Evolutionary conservation across 1,140 invertebrate genomes (phyloP).

Genomic region (Aporrectodea caliginosa): DNA sequence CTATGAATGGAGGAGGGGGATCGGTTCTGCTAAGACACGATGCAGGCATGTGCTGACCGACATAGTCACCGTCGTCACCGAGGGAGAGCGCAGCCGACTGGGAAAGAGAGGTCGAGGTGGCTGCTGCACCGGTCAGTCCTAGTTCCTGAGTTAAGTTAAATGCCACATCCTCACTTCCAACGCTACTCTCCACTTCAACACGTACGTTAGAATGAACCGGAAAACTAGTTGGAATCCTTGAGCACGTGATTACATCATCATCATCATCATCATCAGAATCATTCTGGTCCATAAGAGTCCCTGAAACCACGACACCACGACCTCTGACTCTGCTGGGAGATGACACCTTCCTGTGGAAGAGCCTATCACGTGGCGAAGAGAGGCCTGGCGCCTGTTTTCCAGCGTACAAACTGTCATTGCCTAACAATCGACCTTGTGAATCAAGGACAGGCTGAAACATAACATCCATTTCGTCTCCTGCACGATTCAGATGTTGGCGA

Average conservation of each 20-base stretch:
- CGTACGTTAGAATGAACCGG: constrained; percentile 8
- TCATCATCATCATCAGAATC: not conserved
- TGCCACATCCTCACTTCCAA: constrained; percentile 11
- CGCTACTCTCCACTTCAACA: constrained; percentile 20
- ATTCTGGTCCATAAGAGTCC: not conserved
- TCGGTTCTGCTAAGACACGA: too few relatives aligned
- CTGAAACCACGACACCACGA: not conserved
- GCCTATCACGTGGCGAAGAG: too few relatives aligned
- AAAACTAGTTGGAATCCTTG: not conserved
- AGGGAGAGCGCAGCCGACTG: not conserved
- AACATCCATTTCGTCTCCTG: not conserved
- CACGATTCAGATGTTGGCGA: not conserved
- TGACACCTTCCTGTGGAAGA: too few relatives aligned
- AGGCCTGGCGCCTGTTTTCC: too few relatives aligned
- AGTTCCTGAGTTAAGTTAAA: not conserved
- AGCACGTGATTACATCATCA: not conserved
- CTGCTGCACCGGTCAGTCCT: not conserved
- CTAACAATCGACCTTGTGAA: not conserved
- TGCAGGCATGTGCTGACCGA: too few relatives aligned
- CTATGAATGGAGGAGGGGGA: not conserved
- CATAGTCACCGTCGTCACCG: too few relatives aligned
- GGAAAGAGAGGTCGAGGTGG: not conserved
- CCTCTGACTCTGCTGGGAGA: too few relatives aligned
- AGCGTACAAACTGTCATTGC: not conserved
- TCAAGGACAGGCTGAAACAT: not conserved